Evolutionary conservation across 2,113 vertebrate genomes (phyloP).

Genomic region (Haemorhous mexicanus): DNA sequence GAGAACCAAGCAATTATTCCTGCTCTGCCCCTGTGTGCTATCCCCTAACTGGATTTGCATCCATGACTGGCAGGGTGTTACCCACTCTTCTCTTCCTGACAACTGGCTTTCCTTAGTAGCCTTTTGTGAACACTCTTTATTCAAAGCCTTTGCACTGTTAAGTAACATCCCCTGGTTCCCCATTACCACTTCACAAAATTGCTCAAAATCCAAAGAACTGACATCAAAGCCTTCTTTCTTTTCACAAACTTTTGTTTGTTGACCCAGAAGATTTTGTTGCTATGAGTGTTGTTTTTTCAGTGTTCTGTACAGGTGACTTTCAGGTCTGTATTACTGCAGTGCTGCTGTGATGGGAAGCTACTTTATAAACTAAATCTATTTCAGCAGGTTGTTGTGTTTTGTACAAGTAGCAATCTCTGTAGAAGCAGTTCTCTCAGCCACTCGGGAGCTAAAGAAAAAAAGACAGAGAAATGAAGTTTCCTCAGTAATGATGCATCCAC

Average conservation of each 20-base stretch:
- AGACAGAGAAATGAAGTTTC: not conserved
- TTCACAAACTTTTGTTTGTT: not conserved
- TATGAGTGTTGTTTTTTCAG: not conserved
- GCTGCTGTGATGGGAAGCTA: not conserved
- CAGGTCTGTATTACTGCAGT: not conserved
- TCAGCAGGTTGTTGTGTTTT: not conserved
- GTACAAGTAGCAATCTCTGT: not conserved
- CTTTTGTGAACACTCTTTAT: constrained; percentile 22
- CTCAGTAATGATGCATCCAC: not conserved
- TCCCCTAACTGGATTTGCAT: constrained; percentile 59
- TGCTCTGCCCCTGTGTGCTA: not conserved
- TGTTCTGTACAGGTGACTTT: not conserved
- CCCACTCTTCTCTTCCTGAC: constrained; percentile 8
- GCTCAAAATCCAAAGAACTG: not conserved
- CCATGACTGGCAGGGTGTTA: constrained; percentile 29
- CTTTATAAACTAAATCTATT: not conserved
- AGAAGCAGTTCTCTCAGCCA: not conserved
- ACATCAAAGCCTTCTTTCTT: not conserved
- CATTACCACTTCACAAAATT: constrained; percentile 26
- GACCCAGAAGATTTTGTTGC: not conserved
- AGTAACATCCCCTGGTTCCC: constrained; percentile 45
- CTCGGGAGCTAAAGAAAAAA: not conserved
- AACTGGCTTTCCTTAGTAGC: constrained; percentile 36
- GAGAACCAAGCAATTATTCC: constrained; percentile 49
- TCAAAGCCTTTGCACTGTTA: constrained; percentile 47